Percentiles rank a stretch among this genome's conserved stretches.
These are phyloP conservation scores for Hesperophylax magnus DNA, from an alignment of 1,140 invertebrate species.

Conservation along the genomic window DNA sequence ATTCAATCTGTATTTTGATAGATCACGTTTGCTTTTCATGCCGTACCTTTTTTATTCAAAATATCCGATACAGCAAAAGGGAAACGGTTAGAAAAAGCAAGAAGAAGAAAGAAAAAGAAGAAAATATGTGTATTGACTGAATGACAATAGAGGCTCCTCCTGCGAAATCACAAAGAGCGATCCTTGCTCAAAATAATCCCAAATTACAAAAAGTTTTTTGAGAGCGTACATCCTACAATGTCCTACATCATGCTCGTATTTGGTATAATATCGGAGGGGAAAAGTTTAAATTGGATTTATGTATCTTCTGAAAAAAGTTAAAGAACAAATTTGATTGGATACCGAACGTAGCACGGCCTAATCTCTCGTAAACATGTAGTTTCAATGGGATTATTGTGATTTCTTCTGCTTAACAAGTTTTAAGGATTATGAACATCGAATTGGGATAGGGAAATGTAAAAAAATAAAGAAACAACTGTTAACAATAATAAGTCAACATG, in stretches of 20 bases:
- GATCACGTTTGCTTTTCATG: too few relatives aligned
- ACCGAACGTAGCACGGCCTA: not conserved
- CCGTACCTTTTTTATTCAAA: not conserved
- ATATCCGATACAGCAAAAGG: not conserved
- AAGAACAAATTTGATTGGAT: constrained; percentile 38
- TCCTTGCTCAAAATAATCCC: constrained; percentile 17
- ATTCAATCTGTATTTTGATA: too few relatives aligned
- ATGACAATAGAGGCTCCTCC: not conserved
- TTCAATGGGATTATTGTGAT: constrained; percentile 2
- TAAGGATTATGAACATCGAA: too few relatives aligned
- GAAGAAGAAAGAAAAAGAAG: too few relatives aligned
- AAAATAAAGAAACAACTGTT: too few relatives aligned
- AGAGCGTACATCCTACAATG: too few relatives aligned
- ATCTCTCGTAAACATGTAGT: constrained; percentile 8
- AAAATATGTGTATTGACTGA: not conserved
- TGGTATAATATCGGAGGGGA: constrained; percentile 29
- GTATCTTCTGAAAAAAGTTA: constrained; percentile 31
- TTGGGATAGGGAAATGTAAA: too few relatives aligned
- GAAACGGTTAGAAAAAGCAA: not conserved
- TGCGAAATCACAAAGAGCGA: constrained; percentile 1
- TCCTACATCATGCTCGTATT: constrained; percentile 20
- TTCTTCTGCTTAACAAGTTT: too few relatives aligned
- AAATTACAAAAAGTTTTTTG: constrained; percentile 29
- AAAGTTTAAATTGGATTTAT: constrained; percentile 45
- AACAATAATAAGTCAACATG: too few relatives aligned